A percentile compares a stretch with the other conserved stretches of the same genome.
Conservation (phyloP, 1,140 invertebrate genomes). For the Drosophila miranda region DNA sequence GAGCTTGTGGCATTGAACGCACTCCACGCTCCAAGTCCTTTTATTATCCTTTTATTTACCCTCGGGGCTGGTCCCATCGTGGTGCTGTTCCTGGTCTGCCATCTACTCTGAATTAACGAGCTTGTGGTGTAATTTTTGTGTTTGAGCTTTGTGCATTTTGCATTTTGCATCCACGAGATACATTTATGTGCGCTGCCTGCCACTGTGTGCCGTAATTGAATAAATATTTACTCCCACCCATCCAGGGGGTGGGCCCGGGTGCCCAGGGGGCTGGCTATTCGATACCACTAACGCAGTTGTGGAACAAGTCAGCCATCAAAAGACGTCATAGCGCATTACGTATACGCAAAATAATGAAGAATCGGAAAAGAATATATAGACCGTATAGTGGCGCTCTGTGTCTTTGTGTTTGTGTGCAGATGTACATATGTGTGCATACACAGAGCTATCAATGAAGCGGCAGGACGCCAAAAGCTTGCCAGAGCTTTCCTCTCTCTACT, state of each 20-base stretch:
- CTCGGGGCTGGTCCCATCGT: slow-evolving; percentile 4
- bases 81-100: too few relatives aligned
- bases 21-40: slow-evolving; percentile 19
- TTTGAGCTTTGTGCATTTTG: neutral
- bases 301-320: slow-evolving; percentile 42
- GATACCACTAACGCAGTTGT: slow-evolving; percentile 8
- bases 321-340: slow-evolving; percentile 76
- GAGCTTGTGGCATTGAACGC: neutral
- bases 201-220: slow-evolving; percentile 19
- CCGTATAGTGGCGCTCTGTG: too few relatives aligned
- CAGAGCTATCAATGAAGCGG: slow-evolving; percentile 61
- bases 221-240: slow-evolving; percentile 27
- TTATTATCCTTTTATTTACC: slow-evolving; percentile 35
- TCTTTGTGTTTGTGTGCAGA: neutral
- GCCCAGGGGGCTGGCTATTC: neutral
- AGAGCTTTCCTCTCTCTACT: slow-evolving; percentile 32
- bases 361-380: slow-evolving; percentile 10
- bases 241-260: neutral
- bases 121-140: slow-evolving; percentile 6
- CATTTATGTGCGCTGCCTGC: neutral
- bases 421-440: too few relatives aligned
- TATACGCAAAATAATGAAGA: slow-evolving; percentile 59
- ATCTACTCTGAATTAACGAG: slow-evolving; percentile 17
- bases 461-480: slow-evolving; percentile 71
- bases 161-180: slow-evolving; percentile 19